A percentile compares a stretch with the other conserved stretches of the same genome.
phyloP scores from a whole-genome alignment of 2,113 vertebrate species.

The Pteropus alecto region DNA sequence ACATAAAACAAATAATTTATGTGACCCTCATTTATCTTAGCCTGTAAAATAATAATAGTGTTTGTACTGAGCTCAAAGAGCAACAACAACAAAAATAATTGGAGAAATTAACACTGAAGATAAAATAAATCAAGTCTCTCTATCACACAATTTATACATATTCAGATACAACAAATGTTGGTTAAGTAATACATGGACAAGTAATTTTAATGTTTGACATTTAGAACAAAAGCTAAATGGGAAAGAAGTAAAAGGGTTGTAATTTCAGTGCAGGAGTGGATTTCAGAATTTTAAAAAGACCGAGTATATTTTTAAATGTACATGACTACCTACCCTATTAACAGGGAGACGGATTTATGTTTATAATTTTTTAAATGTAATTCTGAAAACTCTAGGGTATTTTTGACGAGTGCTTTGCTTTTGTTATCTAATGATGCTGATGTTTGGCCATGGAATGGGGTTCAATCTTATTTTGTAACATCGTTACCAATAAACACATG shows the following conservation, averaged over 20 bases:
- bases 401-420: background rate
- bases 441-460: background rate
- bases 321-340: background rate
- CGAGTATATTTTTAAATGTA: background rate
- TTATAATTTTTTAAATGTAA: background rate
- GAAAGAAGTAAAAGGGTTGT: background rate
- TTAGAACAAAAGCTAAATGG: background rate
- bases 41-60: background rate
- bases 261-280: background rate
- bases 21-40: background rate
- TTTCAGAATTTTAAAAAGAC: background rate
- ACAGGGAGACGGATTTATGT: background rate
- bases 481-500: background rate
- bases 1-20: background rate
- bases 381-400: background rate
- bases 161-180: background rate
- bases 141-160: background rate
- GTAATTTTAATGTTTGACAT: constrained; percentile 16
- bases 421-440: background rate
- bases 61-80: constrained; percentile 10
- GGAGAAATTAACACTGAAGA: background rate
- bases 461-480: background rate
- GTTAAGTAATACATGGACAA: background rate
- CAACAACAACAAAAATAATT: background rate
- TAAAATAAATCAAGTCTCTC: background rate